phyloP scores from a whole-genome alignment of 2,888 invertebrate species.

The Euplagia quadripunctaria region DNA sequence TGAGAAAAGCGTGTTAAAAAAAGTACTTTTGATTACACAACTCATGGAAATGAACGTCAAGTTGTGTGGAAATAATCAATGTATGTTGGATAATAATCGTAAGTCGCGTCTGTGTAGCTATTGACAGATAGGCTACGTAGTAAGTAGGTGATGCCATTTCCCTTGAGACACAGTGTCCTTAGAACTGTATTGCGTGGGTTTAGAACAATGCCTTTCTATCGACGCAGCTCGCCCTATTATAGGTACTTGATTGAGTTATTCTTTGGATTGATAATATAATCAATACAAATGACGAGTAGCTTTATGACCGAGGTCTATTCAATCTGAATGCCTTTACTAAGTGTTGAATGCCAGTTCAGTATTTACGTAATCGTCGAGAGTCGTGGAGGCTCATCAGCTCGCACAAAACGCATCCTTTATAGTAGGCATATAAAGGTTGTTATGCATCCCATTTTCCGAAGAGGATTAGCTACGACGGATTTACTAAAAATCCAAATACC shows the following conservation, averaged over 20 bases:
- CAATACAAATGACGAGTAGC: constrained; percentile 70
- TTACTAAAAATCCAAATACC: too few species aligned
- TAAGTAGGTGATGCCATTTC: constrained; percentile 42
- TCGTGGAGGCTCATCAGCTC: not conserved
- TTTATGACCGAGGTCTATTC: constrained; percentile 28
- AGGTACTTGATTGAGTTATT: constrained; percentile 56
- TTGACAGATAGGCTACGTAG: constrained; percentile 38
- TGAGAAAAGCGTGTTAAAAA: too few species aligned
- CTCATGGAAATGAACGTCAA: constrained; percentile 24
- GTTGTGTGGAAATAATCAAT: constrained; percentile 32
- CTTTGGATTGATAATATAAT: constrained; percentile 43
- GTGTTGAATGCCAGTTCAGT: too few species aligned
- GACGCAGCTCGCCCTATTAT: constrained; percentile 54
- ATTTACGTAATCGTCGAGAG: not conserved
- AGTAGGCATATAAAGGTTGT: not conserved
- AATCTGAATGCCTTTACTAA: not conserved
- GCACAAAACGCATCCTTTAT: not conserved
- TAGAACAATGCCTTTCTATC: constrained; percentile 72
- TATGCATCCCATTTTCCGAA: not conserved
- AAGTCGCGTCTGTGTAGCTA: constrained; percentile 30
- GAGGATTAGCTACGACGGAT: too few species aligned
- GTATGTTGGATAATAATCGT: constrained; percentile 41
- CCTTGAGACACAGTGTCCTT: constrained; percentile 62
- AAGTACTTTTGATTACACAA: too few species aligned
- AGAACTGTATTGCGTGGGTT: constrained; percentile 64